Conservation (phyloP, 92 coral and sea anemone genomes). For the Heliopora coerulea region DNA sequence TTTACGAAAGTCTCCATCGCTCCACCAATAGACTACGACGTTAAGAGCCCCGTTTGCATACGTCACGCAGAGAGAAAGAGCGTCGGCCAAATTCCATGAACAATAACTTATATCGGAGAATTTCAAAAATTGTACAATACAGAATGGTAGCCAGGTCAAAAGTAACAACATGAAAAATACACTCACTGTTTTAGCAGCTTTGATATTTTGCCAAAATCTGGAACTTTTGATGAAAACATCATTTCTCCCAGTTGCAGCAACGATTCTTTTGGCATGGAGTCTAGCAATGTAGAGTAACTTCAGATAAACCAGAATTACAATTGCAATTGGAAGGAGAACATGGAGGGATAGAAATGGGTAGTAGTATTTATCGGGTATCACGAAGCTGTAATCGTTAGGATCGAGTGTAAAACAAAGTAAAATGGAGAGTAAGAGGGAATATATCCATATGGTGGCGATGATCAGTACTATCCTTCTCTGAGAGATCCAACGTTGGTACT, state of each 20-base stretch:
- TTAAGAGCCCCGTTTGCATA: conserved; percentile 3
- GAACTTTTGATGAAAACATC: background rate
- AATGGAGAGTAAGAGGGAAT: background rate
- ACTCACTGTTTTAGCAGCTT: conserved; percentile 2
- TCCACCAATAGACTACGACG: conserved; percentile 10
- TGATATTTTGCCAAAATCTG: background rate
- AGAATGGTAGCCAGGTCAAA: conserved; percentile 2
- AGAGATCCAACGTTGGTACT: background rate
- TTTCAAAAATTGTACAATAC: background rate
- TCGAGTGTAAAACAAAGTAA: background rate
- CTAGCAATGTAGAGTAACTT: background rate
- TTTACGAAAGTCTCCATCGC: conserved; percentile 4
- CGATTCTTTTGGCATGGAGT: background rate
- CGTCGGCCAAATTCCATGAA: conserved; percentile 1
- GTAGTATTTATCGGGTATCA: background rate
- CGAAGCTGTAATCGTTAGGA: background rate
- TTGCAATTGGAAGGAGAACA: background rate
- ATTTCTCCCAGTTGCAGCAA: background rate
- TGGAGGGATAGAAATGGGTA: background rate
- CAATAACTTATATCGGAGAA: conserved; percentile 3
- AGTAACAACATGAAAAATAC: background rate
- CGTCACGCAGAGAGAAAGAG: background rate
- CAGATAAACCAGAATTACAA: background rate
- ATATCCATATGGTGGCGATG: background rate
- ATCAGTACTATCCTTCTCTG: background rate